Conservation (phyloP, 2,797 vertebrate genomes). For the Acanthurus lineatus region DNA sequence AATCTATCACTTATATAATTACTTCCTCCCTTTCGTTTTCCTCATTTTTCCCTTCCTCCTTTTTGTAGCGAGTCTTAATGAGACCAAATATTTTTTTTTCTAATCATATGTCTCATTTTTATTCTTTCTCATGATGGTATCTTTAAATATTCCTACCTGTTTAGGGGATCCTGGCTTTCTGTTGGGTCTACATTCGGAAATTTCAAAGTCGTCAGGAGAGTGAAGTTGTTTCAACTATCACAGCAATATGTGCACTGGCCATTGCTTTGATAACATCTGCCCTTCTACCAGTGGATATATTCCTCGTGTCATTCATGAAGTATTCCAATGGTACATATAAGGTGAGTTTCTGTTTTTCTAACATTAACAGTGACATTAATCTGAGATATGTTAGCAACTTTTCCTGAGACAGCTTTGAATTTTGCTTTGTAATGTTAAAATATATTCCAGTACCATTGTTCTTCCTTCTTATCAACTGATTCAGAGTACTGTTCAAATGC, state of each 20-base stretch:
- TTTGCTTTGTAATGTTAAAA: slow-evolving; percentile 21
- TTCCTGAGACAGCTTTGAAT: slow-evolving; percentile 39
- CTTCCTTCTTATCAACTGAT: too few species aligned
- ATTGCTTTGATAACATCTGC: slow-evolving; percentile 96
- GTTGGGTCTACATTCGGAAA: slow-evolving; percentile 97
- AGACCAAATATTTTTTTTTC: neutral
- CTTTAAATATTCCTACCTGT: slow-evolving; percentile 23
- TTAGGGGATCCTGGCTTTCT: slow-evolving; percentile 94
- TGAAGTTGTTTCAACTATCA: slow-evolving; percentile 97
- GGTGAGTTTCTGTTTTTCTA: slow-evolving; percentile 82
- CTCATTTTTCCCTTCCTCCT: too few species aligned
- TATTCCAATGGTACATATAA: slow-evolving; percentile 96
- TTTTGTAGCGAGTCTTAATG: neutral
- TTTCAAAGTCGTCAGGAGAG: slow-evolving; percentile 98
- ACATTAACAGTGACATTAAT: slow-evolving; percentile 34
- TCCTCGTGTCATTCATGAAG: slow-evolving; percentile 98
- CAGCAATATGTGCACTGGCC: slow-evolving; percentile 95
- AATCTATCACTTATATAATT: neutral
- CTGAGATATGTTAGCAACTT: slow-evolving; percentile 31
- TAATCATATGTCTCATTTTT: neutral
- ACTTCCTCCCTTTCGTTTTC: too few species aligned
- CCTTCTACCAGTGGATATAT: slow-evolving; percentile 97
- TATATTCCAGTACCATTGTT: too few species aligned
- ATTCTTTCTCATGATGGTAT: neutral
- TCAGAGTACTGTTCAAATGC: too few species aligned